Base-by-base conservation (phyloP, 2,888 invertebrate species). In the Pasiphila rectangulata region DNA sequence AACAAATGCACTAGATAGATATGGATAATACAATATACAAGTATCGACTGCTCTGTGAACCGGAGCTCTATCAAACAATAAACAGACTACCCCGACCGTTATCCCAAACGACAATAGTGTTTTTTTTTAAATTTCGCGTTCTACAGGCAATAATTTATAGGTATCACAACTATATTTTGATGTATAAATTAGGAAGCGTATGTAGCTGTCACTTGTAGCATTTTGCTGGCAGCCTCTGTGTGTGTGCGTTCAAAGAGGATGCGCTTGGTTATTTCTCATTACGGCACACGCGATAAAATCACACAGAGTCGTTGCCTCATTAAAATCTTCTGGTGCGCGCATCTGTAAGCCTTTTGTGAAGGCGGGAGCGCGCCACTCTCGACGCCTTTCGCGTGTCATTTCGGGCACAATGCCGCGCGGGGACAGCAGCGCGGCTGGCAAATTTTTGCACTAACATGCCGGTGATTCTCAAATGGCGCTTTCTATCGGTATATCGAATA, bases 321-420 rank as follows among this genome's bases (percentile, higher is more conserved):
- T 88, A 88, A 88, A 88, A 88, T 87, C 84, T 88, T 88, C 87
- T 87, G 88, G 86, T 83, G 78, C 79, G 77, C 86, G 87, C 83
- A 83, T 85, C 85, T 84, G 85, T 84, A 83, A 87, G 87, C 84
- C 87, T 87, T 87, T 87, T 87, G 85, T 87, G 71, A 74, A 78
- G 78, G 79, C 77, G 66, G 72, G 69, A 75, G 67, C 78, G 80
- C 78, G 75, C 69, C 75, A 72, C 85, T 80, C 84, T 84, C 79
- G 72, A 78, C 82, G 84, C 84, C 82, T 85, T 86, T 86, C 86
- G 86, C 80, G 79, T 87, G 87, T 87, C 87, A 87, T 83, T 83
- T 83, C 75, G 79, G 81, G 83, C 75, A 87, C 85, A 87, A 87
- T 86, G 69, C 79, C 71, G 72, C 67, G 64, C 64, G 59, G 63